Evolutionary conservation across 2,888 invertebrate species (phyloP), one percentile per base, ranked within the genome.

Genomic region (Eilema depressum): DNA sequence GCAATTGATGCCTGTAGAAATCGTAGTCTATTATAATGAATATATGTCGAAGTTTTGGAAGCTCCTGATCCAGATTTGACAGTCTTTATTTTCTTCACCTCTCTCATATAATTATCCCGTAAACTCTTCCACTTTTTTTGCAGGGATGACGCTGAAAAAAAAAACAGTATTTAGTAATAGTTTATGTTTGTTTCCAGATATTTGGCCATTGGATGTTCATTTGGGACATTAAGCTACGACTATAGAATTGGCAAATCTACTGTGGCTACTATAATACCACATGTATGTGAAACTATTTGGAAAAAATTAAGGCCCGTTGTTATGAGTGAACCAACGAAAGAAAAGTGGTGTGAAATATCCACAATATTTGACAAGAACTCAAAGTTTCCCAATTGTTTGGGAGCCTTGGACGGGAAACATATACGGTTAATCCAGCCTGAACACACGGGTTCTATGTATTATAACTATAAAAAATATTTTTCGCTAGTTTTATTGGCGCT

Each of bases 401-500:
- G 41, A 41, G 41, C n/a, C n/a, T n/a, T n/a, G 17, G 41, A 41
- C 41, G 17, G 41, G 41, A 41, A 41, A 41, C 17, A 17, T 41
- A 41, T 41, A 41, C 41, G 3, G 41, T 41, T 41, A 41, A 41
- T 12, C 41, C 41, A 41, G 72, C 70, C 68, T 66, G 69, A 69
- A 75, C 71, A 41, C 71, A 72, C 73, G 47, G 79, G 79, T 61
- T 79, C 75, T 8, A 63, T 78, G 70, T 79, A 75, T 68, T 76
- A 71, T 69, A 80, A 78, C 64, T 78, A 76, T 57, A 77, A 78
- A 72, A 63, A 70, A 7, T 75, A 73, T 74, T 76, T 74, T 74
- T 81, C 78, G 30, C 66, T 76, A 65, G 76, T 81, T 62, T 68
- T 78, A 70, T 23, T 80, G 66, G 78, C 77, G 47, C 47, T 78